Evolutionary conservation across 2,113 vertebrate species (phyloP), one percentile per base, ranked within the genome.

Genomic region (Lynx canadensis): DNA sequence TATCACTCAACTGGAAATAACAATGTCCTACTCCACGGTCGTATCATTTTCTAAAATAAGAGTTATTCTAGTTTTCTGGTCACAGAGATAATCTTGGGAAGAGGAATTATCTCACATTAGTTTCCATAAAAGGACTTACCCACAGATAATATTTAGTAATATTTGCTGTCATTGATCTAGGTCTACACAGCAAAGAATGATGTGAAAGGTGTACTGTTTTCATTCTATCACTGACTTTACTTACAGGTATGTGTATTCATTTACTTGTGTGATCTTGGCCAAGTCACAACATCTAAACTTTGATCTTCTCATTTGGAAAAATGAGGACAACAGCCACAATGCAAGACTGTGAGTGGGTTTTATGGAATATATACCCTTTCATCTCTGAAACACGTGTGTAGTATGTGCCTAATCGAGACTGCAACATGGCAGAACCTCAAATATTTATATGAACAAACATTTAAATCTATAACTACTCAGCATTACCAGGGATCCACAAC

Each of bases 221-320:
- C 52, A 31, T 21, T 66, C 5, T 86, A 80, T 74, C 48, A 50
- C 25, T 69, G 76, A 84, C 23, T 91, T 81, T 29, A 92, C 4
- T 55, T 89, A n/a, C 27, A 3, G 41, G 19, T 81, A 50, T 63
- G 6, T 66, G 1, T 45, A 69, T 23, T 86, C 31, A 71, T 65
- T 74, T 74, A 57, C 33, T 66, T 93, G 31, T 71, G 45, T 89
- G 57, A 95, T 19, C 50, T 66, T 76, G 63, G 27, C 36, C 23
- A 88, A 94, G 57, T 93, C 14, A 19, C n/a, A 95, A 95, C 41
- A 89, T 65, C 2, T 92, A 27, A 95, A 93, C 73, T 81, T 92
- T 18, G 63, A 68, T 90, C 93, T 96, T 91, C 45, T 96, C 95
- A 96, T 90, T 45, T 74, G 38, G 48, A 76, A 91, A 89, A 95